Percentiles rank a stretch among this genome's conserved stretches.
Evolutionary conservation across 64 coral and sea anemone genomes (phyloP).

Genomic region (Orbicella faveolata): DNA sequence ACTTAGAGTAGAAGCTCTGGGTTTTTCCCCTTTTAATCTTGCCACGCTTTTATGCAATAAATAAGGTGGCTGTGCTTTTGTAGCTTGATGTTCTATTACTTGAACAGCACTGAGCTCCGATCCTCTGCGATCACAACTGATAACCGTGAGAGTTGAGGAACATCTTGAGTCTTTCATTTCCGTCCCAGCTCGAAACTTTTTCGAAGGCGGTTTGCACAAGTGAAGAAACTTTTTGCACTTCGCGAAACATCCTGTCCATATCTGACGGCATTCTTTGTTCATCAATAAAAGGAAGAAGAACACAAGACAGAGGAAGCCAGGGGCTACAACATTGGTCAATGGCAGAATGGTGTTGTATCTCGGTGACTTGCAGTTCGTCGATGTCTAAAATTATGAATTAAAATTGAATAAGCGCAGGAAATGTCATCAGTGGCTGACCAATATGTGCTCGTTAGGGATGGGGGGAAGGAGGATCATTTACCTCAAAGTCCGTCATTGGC

Average conservation of each 20-base stretch:
- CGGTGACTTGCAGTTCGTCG: slow-evolving; percentile 54
- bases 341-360: slow-evolving; percentile 35
- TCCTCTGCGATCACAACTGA: slow-evolving; percentile 30
- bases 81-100: background rate
- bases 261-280: slow-evolving; percentile 91
- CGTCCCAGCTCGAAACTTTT: background rate
- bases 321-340: slow-evolving; percentile 61
- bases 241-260: slow-evolving; percentile 65
- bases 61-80: background rate
- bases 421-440: too few relatives aligned
- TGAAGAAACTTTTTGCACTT: slow-evolving; percentile 13
- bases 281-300: slow-evolving; percentile 85
- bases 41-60: background rate
- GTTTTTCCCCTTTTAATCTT: background rate
- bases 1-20: background rate
- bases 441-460: too few relatives aligned
- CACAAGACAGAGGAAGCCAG: slow-evolving; percentile 78
- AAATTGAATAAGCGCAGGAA: background rate
- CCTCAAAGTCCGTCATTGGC: too few relatives aligned
- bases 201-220: background rate
- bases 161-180: slow-evolving; percentile 56
- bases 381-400: slow-evolving; percentile 9
- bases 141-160: slow-evolving; percentile 59
- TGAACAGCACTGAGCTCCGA: slow-evolving; percentile 4
- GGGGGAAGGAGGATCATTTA: too few relatives aligned